Evolutionary conservation across 1,140 invertebrate genomes (phyloP).

Genomic region (Luehdorfia chinensis): DNA sequence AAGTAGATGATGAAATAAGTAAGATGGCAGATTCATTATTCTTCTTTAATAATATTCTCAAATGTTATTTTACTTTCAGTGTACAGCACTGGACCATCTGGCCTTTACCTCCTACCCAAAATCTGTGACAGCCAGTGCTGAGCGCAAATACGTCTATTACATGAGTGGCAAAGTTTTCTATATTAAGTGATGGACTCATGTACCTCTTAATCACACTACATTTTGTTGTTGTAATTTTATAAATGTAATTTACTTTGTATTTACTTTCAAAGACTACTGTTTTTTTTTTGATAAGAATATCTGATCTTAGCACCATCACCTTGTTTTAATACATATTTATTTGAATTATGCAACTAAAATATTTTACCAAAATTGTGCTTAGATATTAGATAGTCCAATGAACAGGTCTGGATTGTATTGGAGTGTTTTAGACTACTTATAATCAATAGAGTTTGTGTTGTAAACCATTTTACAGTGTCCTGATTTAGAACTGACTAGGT

Average conservation of each 20-base stretch:
- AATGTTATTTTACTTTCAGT: slow-evolving; percentile 6
- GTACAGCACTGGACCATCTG: slow-evolving; percentile 22
- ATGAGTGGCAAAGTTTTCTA: slow-evolving; percentile 45
- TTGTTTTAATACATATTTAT: neutral
- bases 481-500: slow-evolving; percentile 55
- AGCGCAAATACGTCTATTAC: slow-evolving; percentile 39
- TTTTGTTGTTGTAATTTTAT: slow-evolving; percentile 52
- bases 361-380: slow-evolving; percentile 48
- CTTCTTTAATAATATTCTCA: too few species aligned
- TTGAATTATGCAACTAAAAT: neutral
- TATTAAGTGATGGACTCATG: slow-evolving; percentile 55
- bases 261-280: slow-evolving; percentile 40
- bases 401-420: slow-evolving; percentile 54
- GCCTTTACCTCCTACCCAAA: slow-evolving; percentile 36
- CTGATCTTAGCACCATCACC: slow-evolving; percentile 53
- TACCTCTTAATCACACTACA: slow-evolving; percentile 46
- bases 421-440: slow-evolving; percentile 62
- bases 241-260: slow-evolving; percentile 42
- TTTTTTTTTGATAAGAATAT: slow-evolving; percentile 39
- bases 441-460: slow-evolving; percentile 48
- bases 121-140: slow-evolving; percentile 49
- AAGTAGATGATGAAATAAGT: too few species aligned
- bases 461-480: slow-evolving; percentile 50
- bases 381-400: slow-evolving; percentile 49
- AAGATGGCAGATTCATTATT: too few species aligned